Percentiles rank a stretch among this genome's conserved stretches.
phyloP scores from a whole-genome alignment of 2,113 vertebrate genomes.

The Rattus rattus region DNA sequence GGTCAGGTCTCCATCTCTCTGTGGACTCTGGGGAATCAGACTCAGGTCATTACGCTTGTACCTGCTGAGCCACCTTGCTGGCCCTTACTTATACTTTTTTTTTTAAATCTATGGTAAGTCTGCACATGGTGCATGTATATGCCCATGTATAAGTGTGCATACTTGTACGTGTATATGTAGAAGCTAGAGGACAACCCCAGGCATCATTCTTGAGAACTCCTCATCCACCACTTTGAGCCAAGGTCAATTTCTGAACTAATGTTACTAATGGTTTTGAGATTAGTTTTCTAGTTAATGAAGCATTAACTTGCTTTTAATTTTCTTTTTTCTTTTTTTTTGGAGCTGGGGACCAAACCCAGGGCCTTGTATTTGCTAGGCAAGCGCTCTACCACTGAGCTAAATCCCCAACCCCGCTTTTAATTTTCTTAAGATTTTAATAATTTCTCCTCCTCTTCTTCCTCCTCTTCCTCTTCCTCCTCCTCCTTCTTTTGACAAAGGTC shows the following conservation, averaged over 20 bases:
- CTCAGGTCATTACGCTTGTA: neutral
- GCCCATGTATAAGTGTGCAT: neutral
- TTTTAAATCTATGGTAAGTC: neutral
- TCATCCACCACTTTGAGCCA: neutral
- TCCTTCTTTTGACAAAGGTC: no score
- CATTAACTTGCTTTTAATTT: neutral
- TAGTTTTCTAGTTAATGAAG: neutral
- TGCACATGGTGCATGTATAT: neutral
- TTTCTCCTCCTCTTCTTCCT: no score
- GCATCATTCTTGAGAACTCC: neutral
- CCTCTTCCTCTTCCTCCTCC: no score
- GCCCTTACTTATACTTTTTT: neutral
- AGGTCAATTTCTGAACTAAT: neutral
- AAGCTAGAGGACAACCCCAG: neutral
- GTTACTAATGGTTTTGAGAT: neutral
- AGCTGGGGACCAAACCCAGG: no score
- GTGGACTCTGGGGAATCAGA: neutral
- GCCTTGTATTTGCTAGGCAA: no score
- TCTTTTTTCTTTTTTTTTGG: no score
- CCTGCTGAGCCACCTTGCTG: neutral
- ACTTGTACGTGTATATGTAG: neutral
- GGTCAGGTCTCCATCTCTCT: neutral
- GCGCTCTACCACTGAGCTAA: no score
- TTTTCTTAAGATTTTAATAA: neutral
- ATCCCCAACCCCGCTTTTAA: neutral